A percentile compares a stretch with the other conserved stretches of the same genome.
These are phyloP conservation scores for Crypturellus tataupa DNA, from an alignment of 2,797 vertebrate species.

Conservation along the genomic window DNA sequence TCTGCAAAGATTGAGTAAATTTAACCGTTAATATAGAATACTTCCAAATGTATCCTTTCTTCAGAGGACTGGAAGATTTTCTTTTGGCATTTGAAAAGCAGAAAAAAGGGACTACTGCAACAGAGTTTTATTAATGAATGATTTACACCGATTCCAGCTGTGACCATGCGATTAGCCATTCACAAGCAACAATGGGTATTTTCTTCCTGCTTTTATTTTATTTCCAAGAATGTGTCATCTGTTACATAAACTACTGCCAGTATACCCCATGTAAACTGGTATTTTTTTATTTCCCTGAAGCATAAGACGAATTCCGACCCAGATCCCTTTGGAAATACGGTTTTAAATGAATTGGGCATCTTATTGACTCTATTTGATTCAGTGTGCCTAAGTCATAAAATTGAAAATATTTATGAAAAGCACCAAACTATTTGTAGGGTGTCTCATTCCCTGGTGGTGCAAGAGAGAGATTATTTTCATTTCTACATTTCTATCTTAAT, in stretches of 20 bases:
- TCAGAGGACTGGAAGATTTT: slow-evolving; percentile 27
- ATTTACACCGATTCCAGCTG: slow-evolving; percentile 83
- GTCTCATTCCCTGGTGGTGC: slow-evolving; percentile 67
- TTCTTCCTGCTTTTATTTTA: slow-evolving; percentile 83
- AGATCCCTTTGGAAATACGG: slow-evolving; percentile 77
- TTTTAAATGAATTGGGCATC: slow-evolving; percentile 72
- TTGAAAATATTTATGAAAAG: slow-evolving; percentile 74
- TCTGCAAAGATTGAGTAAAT: background rate
- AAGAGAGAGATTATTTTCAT: slow-evolving; percentile 77
- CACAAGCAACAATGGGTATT: slow-evolving; percentile 81
- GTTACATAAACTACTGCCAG: slow-evolving; percentile 80
- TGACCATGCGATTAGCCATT: slow-evolving; percentile 83
- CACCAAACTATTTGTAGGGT: slow-evolving; percentile 61
- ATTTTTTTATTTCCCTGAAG: slow-evolving; percentile 78
- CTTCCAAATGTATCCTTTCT: slow-evolving; percentile 42
- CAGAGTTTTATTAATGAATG: slow-evolving; percentile 83
- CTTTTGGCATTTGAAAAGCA: slow-evolving; percentile 67
- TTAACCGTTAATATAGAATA: slow-evolving; percentile 46
- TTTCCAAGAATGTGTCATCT: slow-evolving; percentile 85
- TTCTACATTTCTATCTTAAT: slow-evolving; percentile 80
- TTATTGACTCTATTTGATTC: slow-evolving; percentile 70
- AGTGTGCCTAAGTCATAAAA: slow-evolving; percentile 70
- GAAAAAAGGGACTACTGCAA: slow-evolving; percentile 72
- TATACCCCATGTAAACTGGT: slow-evolving; percentile 75
- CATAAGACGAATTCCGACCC: slow-evolving; percentile 78